These are phyloP conservation scores for Pinna nobilis DNA, from an alignment of 1,140 invertebrate species.

Conservation along the genomic window DNA sequence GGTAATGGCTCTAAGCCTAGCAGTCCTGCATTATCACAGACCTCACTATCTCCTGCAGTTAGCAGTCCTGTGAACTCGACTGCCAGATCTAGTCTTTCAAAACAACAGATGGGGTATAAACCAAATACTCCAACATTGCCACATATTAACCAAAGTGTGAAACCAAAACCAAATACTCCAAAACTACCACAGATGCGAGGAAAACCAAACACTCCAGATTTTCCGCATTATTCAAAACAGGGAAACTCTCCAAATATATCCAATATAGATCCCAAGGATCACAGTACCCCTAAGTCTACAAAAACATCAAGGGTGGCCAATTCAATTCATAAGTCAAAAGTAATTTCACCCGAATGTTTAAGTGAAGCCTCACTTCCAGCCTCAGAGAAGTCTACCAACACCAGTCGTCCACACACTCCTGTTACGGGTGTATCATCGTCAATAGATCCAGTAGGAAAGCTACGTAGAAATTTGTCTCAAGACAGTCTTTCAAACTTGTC, in stretches of 20 bases:
- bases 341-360: not conserved
- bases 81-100: conserved; percentile 56
- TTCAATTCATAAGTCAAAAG: conserved; percentile 12
- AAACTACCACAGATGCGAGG: conserved; percentile 26
- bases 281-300: conserved; percentile 27
- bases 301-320: conserved; percentile 17
- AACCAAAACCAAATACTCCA: conserved; percentile 28
- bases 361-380: conserved; percentile 5
- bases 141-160: conserved; percentile 8
- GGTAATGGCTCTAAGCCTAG: conserved; percentile 32
- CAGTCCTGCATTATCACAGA: conserved; percentile 44
- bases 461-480: conserved; percentile 37
- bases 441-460: too few relatives aligned
- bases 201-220: conserved; percentile 40
- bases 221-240: conserved; percentile 38
- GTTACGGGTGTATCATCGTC: too few relatives aligned
- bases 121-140: conserved; percentile 31
- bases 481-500: conserved; percentile 36
- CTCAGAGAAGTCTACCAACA: not conserved
- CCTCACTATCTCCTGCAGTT: conserved; percentile 37
- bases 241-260: conserved; percentile 21
- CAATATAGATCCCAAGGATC: conserved; percentile 20
- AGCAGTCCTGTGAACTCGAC: conserved; percentile 34
- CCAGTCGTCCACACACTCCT: conserved; percentile 36
- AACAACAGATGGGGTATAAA: conserved; percentile 31